Conservation (phyloP, 2,113 vertebrate genomes). For the Tympanuchus pallidicinctus region DNA sequence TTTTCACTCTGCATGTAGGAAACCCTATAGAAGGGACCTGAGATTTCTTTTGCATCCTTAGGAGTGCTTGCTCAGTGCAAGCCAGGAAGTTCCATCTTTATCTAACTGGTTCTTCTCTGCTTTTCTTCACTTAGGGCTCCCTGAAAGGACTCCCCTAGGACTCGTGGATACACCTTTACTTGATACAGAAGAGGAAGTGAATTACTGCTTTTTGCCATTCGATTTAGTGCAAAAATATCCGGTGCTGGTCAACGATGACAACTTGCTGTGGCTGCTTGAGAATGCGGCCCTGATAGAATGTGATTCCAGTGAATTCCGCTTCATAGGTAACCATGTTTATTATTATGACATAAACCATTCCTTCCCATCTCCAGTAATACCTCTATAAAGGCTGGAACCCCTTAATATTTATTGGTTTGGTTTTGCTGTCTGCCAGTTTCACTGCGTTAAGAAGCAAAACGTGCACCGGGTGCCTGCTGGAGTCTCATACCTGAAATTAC, state of each 20-base stretch:
- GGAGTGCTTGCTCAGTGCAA: background rate
- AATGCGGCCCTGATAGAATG: conserved; percentile 71
- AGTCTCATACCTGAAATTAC: background rate
- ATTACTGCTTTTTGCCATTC: conserved; percentile 78
- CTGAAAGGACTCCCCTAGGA: conserved; percentile 74
- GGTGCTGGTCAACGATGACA: conserved; percentile 74
- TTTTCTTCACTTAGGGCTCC: conserved; percentile 47
- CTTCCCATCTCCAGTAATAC: background rate
- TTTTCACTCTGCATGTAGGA: background rate
- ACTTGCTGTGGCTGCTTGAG: conserved; percentile 79
- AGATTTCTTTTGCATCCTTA: background rate
- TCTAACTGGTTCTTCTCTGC: background rate
- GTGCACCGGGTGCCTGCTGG: background rate
- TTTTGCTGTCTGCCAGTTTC: background rate
- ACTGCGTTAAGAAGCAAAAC: background rate
- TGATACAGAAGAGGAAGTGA: conserved; percentile 75
- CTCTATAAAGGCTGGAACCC: background rate
- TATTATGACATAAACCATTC: background rate
- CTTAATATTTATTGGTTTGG: background rate
- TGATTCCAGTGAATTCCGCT: conserved; percentile 74
- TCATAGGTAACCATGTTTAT: conserved; percentile 70
- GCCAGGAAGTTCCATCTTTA: background rate
- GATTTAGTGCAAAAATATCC: conserved; percentile 74
- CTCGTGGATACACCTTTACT: conserved; percentile 76
- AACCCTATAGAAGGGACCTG: background rate